Percentiles rank a stretch among this genome's conserved stretches.
phyloP scores from a whole-genome alignment of 2,113 vertebrate genomes.

The Micronycteris hirsuta region DNA sequence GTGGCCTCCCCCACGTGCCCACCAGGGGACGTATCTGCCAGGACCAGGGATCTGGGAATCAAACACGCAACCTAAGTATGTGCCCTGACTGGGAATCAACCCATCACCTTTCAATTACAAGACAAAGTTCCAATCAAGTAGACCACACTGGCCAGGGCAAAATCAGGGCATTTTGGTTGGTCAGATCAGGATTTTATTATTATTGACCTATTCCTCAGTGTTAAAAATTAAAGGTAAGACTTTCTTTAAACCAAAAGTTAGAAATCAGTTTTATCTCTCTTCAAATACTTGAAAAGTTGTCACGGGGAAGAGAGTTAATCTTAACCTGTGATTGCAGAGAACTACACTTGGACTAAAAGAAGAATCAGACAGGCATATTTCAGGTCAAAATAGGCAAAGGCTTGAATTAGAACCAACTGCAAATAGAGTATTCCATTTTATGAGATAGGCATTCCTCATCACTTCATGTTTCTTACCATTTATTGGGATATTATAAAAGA shows the following conservation, averaged over 20 bases:
- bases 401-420: no score
- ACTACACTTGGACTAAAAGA: neutral
- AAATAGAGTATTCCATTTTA: neutral
- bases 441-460: neutral
- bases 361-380: neutral
- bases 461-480: neutral
- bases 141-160: no score
- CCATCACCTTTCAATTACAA: no score
- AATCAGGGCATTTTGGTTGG: conserved; percentile 30
- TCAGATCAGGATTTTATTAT: conserved; percentile 63
- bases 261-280: neutral
- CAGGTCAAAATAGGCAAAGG: neutral
- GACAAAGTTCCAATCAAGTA: no score
- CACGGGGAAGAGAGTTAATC: neutral
- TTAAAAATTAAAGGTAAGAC: conserved; percentile 58
- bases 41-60: no score
- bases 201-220: conserved; percentile 50
- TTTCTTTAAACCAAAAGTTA: neutral
- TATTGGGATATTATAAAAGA: neutral
- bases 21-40: no score
- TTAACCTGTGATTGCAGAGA: neutral
- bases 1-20: no score
- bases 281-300: neutral
- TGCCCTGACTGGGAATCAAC: no score
- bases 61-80: no score